Percentiles rank a stretch among this genome's conserved stretches.
Evolutionary conservation across 1,140 invertebrate species (phyloP).

Genomic region (Drosophila novamexicana): DNA sequence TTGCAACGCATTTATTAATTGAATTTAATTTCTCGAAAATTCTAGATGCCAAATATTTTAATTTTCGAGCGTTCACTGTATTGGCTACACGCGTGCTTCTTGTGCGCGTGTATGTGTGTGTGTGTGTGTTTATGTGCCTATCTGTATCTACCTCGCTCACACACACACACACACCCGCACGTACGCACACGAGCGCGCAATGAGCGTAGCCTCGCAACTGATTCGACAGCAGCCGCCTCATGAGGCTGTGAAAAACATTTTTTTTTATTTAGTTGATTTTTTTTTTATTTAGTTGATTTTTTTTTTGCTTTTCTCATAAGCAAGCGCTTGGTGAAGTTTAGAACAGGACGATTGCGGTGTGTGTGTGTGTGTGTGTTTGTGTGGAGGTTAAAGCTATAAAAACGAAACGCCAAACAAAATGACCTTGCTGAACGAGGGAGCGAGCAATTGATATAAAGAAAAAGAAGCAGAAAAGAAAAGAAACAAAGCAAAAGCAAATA

Average conservation of each 20-base stretch:
- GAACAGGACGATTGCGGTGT: slow-evolving; percentile 19
- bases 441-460: not conserved
- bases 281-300: slow-evolving; percentile 3
- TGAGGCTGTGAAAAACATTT: slow-evolving; percentile 24
- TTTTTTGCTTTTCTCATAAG: slow-evolving; percentile 23
- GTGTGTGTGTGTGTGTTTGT: not conserved
- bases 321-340: slow-evolving; percentile 45
- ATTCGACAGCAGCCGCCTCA: slow-evolving; percentile 37
- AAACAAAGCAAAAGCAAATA: slow-evolving; percentile 9
- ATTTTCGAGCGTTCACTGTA: slow-evolving; percentile 21
- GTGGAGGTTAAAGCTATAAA: slow-evolving; percentile 36
- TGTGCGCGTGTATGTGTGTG: slow-evolving; percentile 6
- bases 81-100: slow-evolving; percentile 19
- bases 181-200: slow-evolving; percentile 13
- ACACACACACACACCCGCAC: slow-evolving; percentile 26
- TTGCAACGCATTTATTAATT: too few relatives aligned
- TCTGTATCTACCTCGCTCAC: slow-evolving; percentile 46
- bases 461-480: not conserved
- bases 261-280: slow-evolving; percentile 6
- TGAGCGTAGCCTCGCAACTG: slow-evolving; percentile 43
- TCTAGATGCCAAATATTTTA: not conserved
- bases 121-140: slow-evolving; percentile 20
- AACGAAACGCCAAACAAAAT: slow-evolving; percentile 42
- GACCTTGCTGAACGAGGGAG: slow-evolving; percentile 32
- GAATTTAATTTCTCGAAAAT: not conserved